Evolutionary conservation across 2,888 invertebrate genomes (phyloP).

Genomic region (Calliphora vomitoria): DNA sequence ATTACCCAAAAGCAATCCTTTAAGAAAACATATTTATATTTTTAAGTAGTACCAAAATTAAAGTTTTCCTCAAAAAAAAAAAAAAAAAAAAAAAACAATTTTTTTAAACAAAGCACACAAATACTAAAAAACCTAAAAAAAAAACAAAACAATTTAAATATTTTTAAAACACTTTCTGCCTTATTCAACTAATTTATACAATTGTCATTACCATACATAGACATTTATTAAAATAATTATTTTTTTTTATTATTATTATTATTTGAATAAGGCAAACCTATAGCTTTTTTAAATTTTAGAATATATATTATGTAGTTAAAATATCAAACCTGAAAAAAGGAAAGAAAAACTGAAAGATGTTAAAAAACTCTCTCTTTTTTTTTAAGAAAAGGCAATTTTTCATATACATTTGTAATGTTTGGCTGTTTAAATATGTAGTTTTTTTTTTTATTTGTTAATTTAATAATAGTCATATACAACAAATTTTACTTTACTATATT

Average conservation of each 20-base stretch:
- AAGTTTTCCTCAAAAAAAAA: constrained; percentile 49
- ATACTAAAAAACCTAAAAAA: constrained; percentile 11
- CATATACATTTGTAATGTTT: constrained; percentile 73
- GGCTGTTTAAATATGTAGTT: constrained; percentile 70
- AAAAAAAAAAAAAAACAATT: constrained; percentile 1
- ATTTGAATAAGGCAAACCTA: constrained; percentile 61
- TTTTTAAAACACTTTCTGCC: constrained; percentile 46
- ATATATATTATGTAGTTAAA: constrained; percentile 44
- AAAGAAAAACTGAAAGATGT: constrained; percentile 46
- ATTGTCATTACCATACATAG: constrained; percentile 46
- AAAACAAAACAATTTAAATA: constrained; percentile 20
- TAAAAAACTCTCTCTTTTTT: constrained; percentile 37
- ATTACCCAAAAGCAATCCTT: constrained; percentile 74
- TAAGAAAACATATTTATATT: constrained; percentile 70
- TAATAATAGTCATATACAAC: constrained; percentile 67
- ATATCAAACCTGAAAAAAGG: constrained; percentile 39
- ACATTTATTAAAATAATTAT: constrained; percentile 6
- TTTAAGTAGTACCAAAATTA: constrained; percentile 72
- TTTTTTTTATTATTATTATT: constrained; percentile 22
- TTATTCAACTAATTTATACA: constrained; percentile 61
- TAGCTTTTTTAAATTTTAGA: constrained; percentile 54
- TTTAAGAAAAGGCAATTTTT: constrained; percentile 69
- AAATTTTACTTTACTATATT: constrained; percentile 41
- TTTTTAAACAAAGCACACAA: constrained; percentile 49
- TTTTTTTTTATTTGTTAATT: constrained; percentile 60